Percentiles rank a stretch among this genome's conserved stretches.
phyloP scores from a whole-genome alignment of 2,113 vertebrate genomes.

The Peromyscus maniculatus region DNA sequence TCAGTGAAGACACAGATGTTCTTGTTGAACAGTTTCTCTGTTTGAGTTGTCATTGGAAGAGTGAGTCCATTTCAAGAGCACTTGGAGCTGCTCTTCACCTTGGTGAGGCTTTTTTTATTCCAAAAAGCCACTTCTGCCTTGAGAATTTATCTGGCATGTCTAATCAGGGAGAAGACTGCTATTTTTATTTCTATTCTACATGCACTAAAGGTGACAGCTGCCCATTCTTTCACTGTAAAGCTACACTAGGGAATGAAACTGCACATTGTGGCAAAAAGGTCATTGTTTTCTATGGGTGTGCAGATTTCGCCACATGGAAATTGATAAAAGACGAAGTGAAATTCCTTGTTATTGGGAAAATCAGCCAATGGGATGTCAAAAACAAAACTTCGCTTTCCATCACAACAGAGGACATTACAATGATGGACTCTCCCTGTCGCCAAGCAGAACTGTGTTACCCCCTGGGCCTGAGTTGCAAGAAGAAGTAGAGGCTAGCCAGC shows the following conservation, averaged over 20 bases:
- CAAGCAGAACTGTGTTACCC: too few species aligned
- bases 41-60: slow-evolving; percentile 82
- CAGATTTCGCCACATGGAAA: slow-evolving; percentile 98
- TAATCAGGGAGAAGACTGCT: slow-evolving; percentile 97
- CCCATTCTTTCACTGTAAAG: slow-evolving; percentile 96
- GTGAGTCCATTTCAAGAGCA: slow-evolving; percentile 70
- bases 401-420: too few species aligned
- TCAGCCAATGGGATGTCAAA: too few species aligned
- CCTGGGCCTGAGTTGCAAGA: too few species aligned
- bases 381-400: too few species aligned
- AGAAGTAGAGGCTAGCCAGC: too few species aligned
- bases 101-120: slow-evolving; percentile 79
- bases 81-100: slow-evolving; percentile 67
- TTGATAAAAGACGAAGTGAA: slow-evolving; percentile 81
- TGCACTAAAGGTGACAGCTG: slow-evolving; percentile 97
- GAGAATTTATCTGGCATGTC: slow-evolving; percentile 88
- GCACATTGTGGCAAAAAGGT: slow-evolving; percentile 96
- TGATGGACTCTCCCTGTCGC: too few species aligned
- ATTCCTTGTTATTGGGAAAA: too few species aligned
- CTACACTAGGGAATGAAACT: slow-evolving; percentile 94
- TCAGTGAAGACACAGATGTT: slow-evolving; percentile 87
- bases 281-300: slow-evolving; percentile 95
- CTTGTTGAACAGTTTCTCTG: slow-evolving; percentile 85
- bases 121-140: slow-evolving; percentile 67
- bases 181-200: slow-evolving; percentile 98